These are phyloP conservation scores for Pterocles orientalis DNA, from an alignment of 2,113 vertebrate species.

Conservation along the genomic window DNA sequence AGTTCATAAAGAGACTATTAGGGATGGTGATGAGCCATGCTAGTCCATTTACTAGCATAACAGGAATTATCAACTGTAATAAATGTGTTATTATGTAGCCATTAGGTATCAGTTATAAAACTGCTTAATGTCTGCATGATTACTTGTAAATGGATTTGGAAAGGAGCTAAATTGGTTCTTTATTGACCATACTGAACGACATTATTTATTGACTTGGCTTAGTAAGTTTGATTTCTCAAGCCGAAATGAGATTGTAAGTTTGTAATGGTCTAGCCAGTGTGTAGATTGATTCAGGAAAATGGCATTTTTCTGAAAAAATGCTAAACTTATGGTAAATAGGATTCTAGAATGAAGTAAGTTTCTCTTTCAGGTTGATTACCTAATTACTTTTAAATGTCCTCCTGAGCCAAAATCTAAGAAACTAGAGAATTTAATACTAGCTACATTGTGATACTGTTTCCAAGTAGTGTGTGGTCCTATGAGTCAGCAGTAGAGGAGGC, in stretches of 20 bases:
- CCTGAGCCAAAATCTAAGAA: not conserved
- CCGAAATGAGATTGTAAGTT: not conserved
- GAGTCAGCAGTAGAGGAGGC: not conserved
- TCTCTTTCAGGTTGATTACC: not conserved
- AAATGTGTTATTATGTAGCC: conserved; percentile 39
- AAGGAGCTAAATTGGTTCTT: conserved; percentile 35
- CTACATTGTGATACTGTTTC: not conserved
- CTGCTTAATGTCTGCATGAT: conserved; percentile 14
- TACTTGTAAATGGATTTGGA: conserved; percentile 37
- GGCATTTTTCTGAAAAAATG: not conserved
- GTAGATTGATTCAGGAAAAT: not conserved
- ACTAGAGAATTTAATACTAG: not conserved
- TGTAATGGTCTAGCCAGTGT: not conserved
- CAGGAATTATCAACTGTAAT: conserved; percentile 22
- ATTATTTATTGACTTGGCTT: conserved; percentile 41
- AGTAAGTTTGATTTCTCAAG: not conserved
- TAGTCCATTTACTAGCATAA: not conserved
- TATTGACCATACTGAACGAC: conserved; percentile 4
- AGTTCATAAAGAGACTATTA: not conserved
- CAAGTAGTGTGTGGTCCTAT: not conserved
- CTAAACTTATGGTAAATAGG: not conserved
- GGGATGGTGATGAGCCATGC: not conserved
- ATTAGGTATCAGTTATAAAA: conserved; percentile 26
- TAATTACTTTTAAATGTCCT: not conserved
- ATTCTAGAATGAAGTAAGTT: not conserved